A percentile compares a stretch with the other conserved stretches of the same genome.
phyloP scores from a whole-genome alignment of 2,113 vertebrate genomes.

The Theristicus caerulescens region DNA sequence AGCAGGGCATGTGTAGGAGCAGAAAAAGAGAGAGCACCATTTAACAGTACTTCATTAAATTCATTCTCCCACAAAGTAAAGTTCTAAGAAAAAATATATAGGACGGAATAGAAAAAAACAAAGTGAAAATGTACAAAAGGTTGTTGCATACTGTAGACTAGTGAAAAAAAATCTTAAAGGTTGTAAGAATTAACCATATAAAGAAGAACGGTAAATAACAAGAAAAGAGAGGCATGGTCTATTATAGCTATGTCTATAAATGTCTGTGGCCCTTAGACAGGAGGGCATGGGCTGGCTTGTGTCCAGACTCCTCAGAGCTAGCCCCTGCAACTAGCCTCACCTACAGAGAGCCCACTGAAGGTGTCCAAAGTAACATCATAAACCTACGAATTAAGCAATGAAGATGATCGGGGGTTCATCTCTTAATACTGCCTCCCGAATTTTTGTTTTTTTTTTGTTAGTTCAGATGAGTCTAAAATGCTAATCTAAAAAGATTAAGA shows the following conservation, averaged over 20 bases:
- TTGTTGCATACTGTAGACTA: background rate
- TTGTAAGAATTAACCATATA: background rate
- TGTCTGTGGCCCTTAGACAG: background rate
- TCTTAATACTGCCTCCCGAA: background rate
- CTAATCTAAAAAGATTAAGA: background rate
- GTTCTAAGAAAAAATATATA: background rate
- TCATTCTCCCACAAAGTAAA: background rate
- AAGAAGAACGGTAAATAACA: background rate
- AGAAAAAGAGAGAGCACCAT: background rate
- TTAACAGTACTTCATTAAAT: background rate
- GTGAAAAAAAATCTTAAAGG: background rate
- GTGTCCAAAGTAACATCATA: background rate
- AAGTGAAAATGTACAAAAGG: background rate
- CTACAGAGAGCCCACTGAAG: background rate
- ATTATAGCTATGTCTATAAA: background rate
- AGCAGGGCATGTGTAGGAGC: background rate
- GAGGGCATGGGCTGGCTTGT: background rate
- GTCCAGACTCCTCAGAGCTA: background rate
- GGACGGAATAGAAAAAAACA: background rate
- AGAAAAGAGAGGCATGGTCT: background rate
- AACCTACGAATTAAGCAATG: background rate
- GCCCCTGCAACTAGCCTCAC: background rate
- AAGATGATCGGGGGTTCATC: background rate
- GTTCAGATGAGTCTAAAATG: background rate
- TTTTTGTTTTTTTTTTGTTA: background rate